phyloP scores from a whole-genome alignment of 2,113 vertebrate genomes.

The Notiomystis cincta region DNA sequence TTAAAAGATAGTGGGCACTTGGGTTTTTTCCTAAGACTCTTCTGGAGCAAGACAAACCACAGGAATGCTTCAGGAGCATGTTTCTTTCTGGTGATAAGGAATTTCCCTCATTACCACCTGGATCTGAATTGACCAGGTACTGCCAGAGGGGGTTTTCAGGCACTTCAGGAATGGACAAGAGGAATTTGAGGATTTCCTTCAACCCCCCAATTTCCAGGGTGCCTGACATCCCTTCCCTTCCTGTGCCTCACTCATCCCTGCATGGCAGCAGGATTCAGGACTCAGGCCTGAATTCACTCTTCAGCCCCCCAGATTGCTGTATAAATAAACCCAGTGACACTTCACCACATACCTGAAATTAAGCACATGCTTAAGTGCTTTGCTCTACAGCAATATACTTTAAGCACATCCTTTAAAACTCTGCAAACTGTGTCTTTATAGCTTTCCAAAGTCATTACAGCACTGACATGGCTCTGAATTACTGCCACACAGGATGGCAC shows the following conservation, averaged over 20 bases:
- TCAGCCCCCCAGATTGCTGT: neutral
- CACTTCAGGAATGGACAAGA: neutral
- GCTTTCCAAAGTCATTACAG: constrained; percentile 38
- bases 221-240: neutral
- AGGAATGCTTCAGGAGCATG: neutral
- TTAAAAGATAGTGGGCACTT: neutral
- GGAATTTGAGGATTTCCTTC: neutral
- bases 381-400: constrained; percentile 60
- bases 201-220: neutral
- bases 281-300: neutral
- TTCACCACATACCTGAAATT: constrained; percentile 40
- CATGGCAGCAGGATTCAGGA: neutral
- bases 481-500: neutral
- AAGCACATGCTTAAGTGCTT: constrained; percentile 50
- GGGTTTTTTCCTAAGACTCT: neutral
- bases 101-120: neutral
- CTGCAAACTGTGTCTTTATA: constrained; percentile 55
- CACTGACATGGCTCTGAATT: constrained; percentile 9
- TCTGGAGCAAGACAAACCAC: neutral
- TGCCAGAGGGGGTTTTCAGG: neutral
- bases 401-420: constrained; percentile 59
- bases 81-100: neutral
- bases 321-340: constrained; percentile 37
- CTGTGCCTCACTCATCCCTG: neutral
- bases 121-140: neutral